phyloP scores from a whole-genome alignment of 2,888 invertebrate genomes.

The Ornithoptera priamus region DNA sequence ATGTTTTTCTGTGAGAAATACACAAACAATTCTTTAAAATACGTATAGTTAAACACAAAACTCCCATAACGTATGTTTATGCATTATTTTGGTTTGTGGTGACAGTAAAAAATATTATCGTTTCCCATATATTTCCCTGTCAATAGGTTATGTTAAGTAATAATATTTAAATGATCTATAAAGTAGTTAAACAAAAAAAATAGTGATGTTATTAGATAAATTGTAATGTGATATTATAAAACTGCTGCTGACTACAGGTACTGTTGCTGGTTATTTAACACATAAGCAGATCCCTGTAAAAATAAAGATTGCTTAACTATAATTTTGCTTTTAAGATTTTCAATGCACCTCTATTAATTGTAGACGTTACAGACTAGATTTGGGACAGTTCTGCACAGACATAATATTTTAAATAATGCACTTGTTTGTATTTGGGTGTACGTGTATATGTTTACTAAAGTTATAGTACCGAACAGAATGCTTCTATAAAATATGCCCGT shows the following conservation, averaged over 20 bases:
- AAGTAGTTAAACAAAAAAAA: too few species aligned
- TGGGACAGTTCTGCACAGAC: slow-evolving; percentile 10
- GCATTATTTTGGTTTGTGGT: too few species aligned
- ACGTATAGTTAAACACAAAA: not conserved
- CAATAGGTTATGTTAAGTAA: too few species aligned
- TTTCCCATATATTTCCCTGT: too few species aligned
- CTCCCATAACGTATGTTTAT: not conserved
- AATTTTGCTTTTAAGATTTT: slow-evolving; percentile 18
- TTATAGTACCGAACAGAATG: not conserved
- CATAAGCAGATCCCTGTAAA: slow-evolving; percentile 30
- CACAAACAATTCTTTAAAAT: not conserved
- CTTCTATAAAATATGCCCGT: not conserved
- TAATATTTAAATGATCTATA: too few species aligned
- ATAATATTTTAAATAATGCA: not conserved
- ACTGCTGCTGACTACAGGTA: slow-evolving; percentile 8
- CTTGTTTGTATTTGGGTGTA: not conserved
- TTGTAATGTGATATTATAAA: too few species aligned
- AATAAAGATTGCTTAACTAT: slow-evolving; percentile 30
- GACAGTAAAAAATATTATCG: too few species aligned
- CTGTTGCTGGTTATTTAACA: slow-evolving; percentile 29
- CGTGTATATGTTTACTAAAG: not conserved
- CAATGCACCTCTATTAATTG: slow-evolving; percentile 12
- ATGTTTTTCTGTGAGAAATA: not conserved
- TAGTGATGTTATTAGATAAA: too few species aligned
- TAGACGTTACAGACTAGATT: slow-evolving; percentile 19